Evolutionary conservation across 2,888 invertebrate species (phyloP).

Genomic region (Phortica okadai): DNA sequence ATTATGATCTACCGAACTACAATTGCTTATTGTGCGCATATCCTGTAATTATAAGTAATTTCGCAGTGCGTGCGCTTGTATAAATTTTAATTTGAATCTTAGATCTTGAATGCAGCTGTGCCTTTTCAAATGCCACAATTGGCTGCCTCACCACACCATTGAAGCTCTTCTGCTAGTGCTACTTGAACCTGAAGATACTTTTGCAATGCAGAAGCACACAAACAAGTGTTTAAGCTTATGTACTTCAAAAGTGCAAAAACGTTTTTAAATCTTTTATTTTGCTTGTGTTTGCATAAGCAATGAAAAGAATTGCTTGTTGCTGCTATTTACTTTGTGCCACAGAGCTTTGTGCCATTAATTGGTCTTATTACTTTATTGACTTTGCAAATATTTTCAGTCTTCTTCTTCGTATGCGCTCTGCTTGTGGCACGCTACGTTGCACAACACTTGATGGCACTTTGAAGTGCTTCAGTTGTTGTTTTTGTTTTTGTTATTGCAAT

Average conservation of each 20-base stretch:
- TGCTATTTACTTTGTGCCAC: not conserved
- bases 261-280: not conserved
- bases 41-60: conserved; percentile 48
- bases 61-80: conserved; percentile 43
- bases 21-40: conserved; percentile 47
- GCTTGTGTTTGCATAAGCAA: not conserved
- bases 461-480: conserved; percentile 25
- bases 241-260: no score
- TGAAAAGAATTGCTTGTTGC: not conserved
- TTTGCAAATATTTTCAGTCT: not conserved
- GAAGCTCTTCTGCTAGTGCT: no score
- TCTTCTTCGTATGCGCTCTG: not conserved
- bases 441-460: conserved; percentile 10
- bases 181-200: not conserved
- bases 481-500: not conserved
- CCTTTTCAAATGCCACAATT: conserved; percentile 8
- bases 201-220: not conserved
- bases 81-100: conserved; percentile 30
- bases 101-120: conserved; percentile 22
- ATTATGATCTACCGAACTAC: conserved; percentile 53
- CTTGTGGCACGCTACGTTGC: not conserved
- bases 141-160: not conserved
- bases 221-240: not conserved
- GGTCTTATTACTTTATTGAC: not conserved
- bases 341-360: not conserved